Evolutionary conservation across 53 echinoderm and acorn worm species (phyloP), one percentile per base, ranked within the genome.

Genomic region (Paelopatides confundens): DNA sequence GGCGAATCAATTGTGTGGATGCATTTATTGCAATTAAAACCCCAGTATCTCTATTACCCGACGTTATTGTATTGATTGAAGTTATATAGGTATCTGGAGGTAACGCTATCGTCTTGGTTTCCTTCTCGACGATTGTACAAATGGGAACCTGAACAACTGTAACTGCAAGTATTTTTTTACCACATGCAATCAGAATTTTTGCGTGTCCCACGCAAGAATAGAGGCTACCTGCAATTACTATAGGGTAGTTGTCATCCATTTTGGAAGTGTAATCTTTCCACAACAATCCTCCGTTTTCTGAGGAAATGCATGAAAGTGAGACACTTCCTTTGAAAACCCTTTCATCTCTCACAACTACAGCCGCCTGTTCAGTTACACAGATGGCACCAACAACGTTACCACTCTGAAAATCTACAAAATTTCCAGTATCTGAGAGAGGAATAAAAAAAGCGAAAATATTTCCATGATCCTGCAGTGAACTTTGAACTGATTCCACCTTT

Each of bases 351-450:
- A 77, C 51, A 11, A 77, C 24, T 27, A 77, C 18, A 48, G 77
- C 77, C 15, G 47, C 47, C 14, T 77, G 47, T 28, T 77, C 15
- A 3, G 48, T 48, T 28, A 77, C 31, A 28, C 24, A 48, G 3
- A 77, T 28, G 14, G 77, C 77, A 9, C 77, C 77, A 77, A 77
- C 51, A 0, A 77, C 77, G 17, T n/a, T 77, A 26, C 77, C 77
- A 28, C 47, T 48, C 8, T 49, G 77, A 46, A 77, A 77, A 48
- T 77, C 51, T 26, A 49, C 77, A 50, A 77, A 77, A 24, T 10
- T 14, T 18, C 77, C 77, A 17, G 2, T 18, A 4, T 46, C 31
- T 48, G 77, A 50, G 23, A 77, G 47, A 49, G 77, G 77, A 5
- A 37, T 37, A 31, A 77, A 77, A 10, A 29, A 50, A 23, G 43